Evolutionary conservation across 2,888 invertebrate species (phyloP), one percentile per base, ranked within the genome.

Genomic region (Plagodis pulveraria): DNA sequence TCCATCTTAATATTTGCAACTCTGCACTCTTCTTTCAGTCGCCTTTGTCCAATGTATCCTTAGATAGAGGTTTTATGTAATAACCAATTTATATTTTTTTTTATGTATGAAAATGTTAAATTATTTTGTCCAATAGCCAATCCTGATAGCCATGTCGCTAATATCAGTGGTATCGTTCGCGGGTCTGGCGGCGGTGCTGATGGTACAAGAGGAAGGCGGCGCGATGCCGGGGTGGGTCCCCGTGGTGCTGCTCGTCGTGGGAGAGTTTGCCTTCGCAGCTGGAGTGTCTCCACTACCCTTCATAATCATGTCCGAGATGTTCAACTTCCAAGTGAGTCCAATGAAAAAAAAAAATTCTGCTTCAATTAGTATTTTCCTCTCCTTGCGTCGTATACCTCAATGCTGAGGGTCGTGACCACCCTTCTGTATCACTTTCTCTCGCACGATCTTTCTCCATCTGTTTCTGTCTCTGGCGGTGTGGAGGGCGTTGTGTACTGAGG

Each of bases 301-400:
- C 11, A 66, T 74, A 5, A 52, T 73, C 7, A 58, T 73, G 68
- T 60, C 73, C 0, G 76, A 76, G 50, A 71, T 72, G 67, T 75
- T 72, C 50, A 72, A 67, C 34, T 73, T 73, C 42, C 71, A 75
- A 56, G 75, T 75, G 34, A 49, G 53, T 52, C 22, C 22, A 22
- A 22, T 22, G 4, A 22, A 22, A 4, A 22, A 22, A 22, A 22
- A n/a, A n/a, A n/a, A n/a, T n/a, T n/a, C n/a, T n/a, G n/a, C n/a
- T n/a, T n/a, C n/a, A n/a, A n/a, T n/a, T n/a, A n/a, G n/a, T n/a
- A n/a, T n/a, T n/a, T n/a, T n/a, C n/a, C n/a, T n/a, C n/a, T n/a
- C n/a, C n/a, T n/a, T n/a, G n/a, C n/a, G n/a, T n/a, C n/a, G n/a
- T n/a, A n/a, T n/a, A n/a, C n/a, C n/a, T n/a, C n/a, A n/a, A n/a